Base-by-base conservation (phyloP, 1,140 invertebrate species). In the Drosophila nannoptera region DNA sequence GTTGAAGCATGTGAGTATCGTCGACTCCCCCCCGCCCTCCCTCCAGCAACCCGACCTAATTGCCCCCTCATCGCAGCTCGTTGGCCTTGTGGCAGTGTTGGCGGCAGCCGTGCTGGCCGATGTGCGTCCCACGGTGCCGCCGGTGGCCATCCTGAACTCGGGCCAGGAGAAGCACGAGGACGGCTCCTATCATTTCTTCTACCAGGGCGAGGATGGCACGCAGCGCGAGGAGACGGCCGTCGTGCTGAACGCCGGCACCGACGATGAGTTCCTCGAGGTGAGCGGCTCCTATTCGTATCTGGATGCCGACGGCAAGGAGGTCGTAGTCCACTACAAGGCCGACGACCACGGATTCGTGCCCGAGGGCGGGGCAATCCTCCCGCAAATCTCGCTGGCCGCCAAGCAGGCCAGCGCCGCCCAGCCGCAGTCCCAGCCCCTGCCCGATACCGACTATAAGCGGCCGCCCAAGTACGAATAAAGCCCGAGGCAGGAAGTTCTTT, bases 311-410 rank as follows among this genome's bases (percentile, higher is more conserved):
- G 88, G 88, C 42, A 69, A 86, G 54, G 83, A 88, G 43, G 65
- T 87, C 0, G 76, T 77, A 5, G 88, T 89, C 6, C 71, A 71
- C 12, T 89, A 89, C 58, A 89, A 81, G 63, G 88, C 88, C 50
- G 82, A 84, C 53, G 69, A 89, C 54, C 69, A 72, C n/a, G 88
- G 88, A 7, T 89, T 89, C 40, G 84, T 89, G 6, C 87, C 88
- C 35, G 76, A 84, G 46, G 88, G 88, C 4, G 72, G 69, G 9
- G 74, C 78, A 45, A 89, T 89, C 16, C 46, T 73, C 29, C 71
- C 68, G 0, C 66, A 75, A 46, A 89, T 89, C 43, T 75, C 87
- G 0, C 9, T 69, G 22, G 78, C 87, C n/a, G 88, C 88, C 29
- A 87, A 87, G 52, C 66, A 53, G 33, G 75, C 78, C 33, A 88